Conservation (phyloP, 2,797 vertebrate genomes). For the Galaxias olidus region DNA sequence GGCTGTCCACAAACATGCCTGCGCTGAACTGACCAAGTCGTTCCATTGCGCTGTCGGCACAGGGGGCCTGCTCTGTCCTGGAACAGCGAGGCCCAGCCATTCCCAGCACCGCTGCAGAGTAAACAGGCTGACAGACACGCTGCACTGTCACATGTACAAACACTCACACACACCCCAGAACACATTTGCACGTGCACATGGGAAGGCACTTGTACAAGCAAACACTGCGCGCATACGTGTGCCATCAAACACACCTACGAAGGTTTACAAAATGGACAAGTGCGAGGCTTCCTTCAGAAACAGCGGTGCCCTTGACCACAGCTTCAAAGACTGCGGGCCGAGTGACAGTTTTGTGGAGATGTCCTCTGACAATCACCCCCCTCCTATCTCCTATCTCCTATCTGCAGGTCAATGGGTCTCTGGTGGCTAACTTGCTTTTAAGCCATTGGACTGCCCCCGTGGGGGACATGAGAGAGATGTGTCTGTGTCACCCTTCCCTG, state of each 20-base stretch:
- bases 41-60: slow-evolving; percentile 79
- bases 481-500: slow-evolving; percentile 61
- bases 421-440: slow-evolving; percentile 70
- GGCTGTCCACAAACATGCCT: slow-evolving; percentile 90
- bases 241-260: not conserved
- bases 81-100: slow-evolving; percentile 11
- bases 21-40: slow-evolving; percentile 85
- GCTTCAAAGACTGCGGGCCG: slow-evolving; percentile 84
- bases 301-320: slow-evolving; percentile 93
- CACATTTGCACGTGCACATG: slow-evolving; percentile 1
- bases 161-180: slow-evolving; percentile 1
- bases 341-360: slow-evolving; percentile 78
- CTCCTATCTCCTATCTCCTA: slow-evolving; percentile 38
- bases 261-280: not conserved
- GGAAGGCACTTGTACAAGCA: not conserved
- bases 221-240: not conserved
- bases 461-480: slow-evolving; percentile 69
- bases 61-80: slow-evolving; percentile 61
- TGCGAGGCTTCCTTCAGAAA: slow-evolving; percentile 76
- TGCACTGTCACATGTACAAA: slow-evolving; percentile 21
- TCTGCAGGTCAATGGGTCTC: slow-evolving; percentile 75
- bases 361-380: slow-evolving; percentile 62
- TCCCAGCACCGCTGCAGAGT: slow-evolving; percentile 65
- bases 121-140: slow-evolving; percentile 32
- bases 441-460: slow-evolving; percentile 62